Conservation (phyloP, 2,888 invertebrate species). For the Rosalia funebris region DNA sequence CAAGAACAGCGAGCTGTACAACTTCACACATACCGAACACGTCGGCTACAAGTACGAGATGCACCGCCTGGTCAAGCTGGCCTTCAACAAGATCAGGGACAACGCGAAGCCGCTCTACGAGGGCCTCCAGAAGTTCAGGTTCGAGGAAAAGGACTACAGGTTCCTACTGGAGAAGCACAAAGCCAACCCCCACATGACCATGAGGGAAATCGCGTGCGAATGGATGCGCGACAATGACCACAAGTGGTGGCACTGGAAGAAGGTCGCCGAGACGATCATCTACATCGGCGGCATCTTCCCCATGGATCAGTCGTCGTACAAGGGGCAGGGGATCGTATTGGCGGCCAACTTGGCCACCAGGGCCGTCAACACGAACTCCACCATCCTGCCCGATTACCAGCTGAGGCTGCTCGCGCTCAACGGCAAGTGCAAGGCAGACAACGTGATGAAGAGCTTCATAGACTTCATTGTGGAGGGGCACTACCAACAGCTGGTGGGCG, state of each 20-base stretch:
- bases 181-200: conserved; percentile 32
- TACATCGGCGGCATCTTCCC: conserved; percentile 79
- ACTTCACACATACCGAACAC: conserved; percentile 46
- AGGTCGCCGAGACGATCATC: conserved; percentile 59
- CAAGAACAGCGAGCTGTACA: conserved; percentile 70
- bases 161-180: conserved; percentile 47
- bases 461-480: conserved; percentile 70
- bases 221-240: conserved; percentile 70
- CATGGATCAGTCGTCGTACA: conserved; percentile 69
- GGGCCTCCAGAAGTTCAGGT: conserved; percentile 65
- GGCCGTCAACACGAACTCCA: conserved; percentile 71
- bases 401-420: conserved; percentile 70
- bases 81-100: conserved; percentile 69
- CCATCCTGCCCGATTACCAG: conserved; percentile 70
- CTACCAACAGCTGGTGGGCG: conserved; percentile 72
- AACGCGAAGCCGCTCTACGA: conserved; percentile 67
- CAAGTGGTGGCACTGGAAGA: conserved; percentile 65
- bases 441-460: conserved; percentile 80
- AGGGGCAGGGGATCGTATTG: conserved; percentile 69
- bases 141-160: conserved; percentile 67
- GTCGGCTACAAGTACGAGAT: conserved; percentile 75
- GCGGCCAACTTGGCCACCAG: conserved; percentile 73
- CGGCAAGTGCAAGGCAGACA: conserved; percentile 77
- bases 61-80: conserved; percentile 74
- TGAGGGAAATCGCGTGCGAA: conserved; percentile 71